phyloP scores from a whole-genome alignment of 2,113 vertebrate genomes.

The Redunca redunca region DNA sequence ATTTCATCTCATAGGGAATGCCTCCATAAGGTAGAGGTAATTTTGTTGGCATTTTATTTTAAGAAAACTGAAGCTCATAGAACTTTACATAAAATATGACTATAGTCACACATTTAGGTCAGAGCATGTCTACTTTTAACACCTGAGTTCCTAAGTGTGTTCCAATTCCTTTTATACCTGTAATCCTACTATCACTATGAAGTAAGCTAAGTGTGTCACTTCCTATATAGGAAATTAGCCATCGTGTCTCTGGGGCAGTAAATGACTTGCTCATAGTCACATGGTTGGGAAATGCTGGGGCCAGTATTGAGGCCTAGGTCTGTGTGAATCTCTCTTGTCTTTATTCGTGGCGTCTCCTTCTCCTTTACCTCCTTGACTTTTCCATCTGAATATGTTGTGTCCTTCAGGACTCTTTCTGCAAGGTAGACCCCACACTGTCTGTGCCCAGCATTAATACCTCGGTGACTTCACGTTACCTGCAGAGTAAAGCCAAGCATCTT shows the following conservation, averaged over 20 bases:
- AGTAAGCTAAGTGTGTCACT: background rate
- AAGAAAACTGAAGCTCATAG: background rate
- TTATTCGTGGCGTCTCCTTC: background rate
- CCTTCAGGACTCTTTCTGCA: background rate
- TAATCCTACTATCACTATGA: background rate
- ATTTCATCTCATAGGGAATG: too few relatives aligned
- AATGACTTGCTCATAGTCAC: background rate
- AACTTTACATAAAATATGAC: background rate
- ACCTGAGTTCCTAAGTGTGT: fast-evolving
- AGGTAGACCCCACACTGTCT: background rate
- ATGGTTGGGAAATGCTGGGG: background rate
- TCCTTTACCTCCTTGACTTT: background rate
- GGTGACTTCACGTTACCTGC: fast-evolving
- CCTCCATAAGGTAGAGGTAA: background rate
- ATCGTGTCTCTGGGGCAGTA: background rate
- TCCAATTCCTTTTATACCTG: background rate
- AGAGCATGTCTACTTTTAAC: background rate
- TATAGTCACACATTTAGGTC: background rate
- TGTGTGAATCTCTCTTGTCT: background rate
- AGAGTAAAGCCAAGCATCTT: background rate
- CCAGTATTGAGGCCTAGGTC: background rate
- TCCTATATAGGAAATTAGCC: background rate
- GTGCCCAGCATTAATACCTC: background rate
- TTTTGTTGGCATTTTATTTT: background rate
- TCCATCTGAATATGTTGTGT: background rate